Percentiles rank a stretch among this genome's conserved stretches.
These are phyloP conservation scores for Thumatha senex DNA, from an alignment of 2,888 invertebrate species.

Conservation along the genomic window DNA sequence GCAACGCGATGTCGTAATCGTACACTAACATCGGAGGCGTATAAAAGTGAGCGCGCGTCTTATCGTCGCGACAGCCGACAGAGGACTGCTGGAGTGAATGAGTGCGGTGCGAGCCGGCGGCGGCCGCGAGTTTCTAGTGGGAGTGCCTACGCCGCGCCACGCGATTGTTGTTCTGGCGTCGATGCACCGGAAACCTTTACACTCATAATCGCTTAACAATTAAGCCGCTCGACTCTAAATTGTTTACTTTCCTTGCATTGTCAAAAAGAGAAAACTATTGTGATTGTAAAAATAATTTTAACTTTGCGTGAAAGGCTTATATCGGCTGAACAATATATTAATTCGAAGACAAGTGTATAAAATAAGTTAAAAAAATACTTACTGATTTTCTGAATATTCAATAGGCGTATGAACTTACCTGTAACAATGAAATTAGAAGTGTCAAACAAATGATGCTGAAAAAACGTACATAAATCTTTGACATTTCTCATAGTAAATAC, in stretches of 20 bases:
- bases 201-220: slow-evolving; percentile 77
- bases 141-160: slow-evolving; percentile 69
- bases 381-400: too few relatives aligned
- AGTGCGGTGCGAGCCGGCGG: slow-evolving; percentile 69
- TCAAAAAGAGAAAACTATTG: slow-evolving; percentile 29
- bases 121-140: slow-evolving; percentile 67
- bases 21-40: slow-evolving; percentile 77
- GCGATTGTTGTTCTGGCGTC: slow-evolving; percentile 58
- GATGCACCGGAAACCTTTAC: slow-evolving; percentile 79
- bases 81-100: slow-evolving; percentile 80
- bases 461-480: too few relatives aligned
- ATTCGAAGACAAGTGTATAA: slow-evolving; percentile 8
- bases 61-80: slow-evolving; percentile 73
- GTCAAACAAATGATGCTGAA: too few relatives aligned
- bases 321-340: too few relatives aligned
- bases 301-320: slow-evolving; percentile 1
- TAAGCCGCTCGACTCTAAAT: slow-evolving; percentile 58
- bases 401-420: slow-evolving; percentile 44
- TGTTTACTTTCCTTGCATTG: slow-evolving; percentile 71
- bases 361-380: neutral
- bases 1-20: slow-evolving; percentile 79
- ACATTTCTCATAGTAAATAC: too few relatives aligned
- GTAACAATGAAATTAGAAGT: slow-evolving; percentile 49
- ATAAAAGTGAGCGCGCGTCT: slow-evolving; percentile 62
- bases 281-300: slow-evolving; percentile 33